A percentile compares a stretch with the other conserved stretches of the same genome.
These are phyloP conservation scores for Orgyia antiqua DNA, from an alignment of 2,888 invertebrate genomes.

Conservation along the genomic window DNA sequence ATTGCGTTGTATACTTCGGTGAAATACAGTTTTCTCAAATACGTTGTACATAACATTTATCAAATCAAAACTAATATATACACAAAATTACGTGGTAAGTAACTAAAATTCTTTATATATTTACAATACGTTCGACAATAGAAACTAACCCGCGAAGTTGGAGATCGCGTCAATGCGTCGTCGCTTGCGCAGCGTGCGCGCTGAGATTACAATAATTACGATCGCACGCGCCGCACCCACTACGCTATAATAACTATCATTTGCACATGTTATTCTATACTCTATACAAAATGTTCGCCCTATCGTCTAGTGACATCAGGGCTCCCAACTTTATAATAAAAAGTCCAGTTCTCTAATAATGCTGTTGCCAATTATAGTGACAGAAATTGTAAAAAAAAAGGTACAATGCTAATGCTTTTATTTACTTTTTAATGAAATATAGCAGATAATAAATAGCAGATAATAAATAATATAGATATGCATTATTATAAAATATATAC, in stretches of 20 bases:
- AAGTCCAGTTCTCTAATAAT: constrained; percentile 11
- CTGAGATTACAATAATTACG: constrained; percentile 73
- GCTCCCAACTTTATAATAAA: constrained; percentile 15
- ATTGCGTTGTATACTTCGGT: too few relatives aligned
- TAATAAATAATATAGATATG: too few relatives aligned
- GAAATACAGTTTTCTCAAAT: too few relatives aligned
- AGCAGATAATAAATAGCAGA: too few relatives aligned
- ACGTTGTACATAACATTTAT: too few relatives aligned
- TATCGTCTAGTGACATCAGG: constrained; percentile 55
- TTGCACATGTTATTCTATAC: constrained; percentile 73
- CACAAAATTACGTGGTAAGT: too few relatives aligned
- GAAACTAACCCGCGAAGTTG: constrained; percentile 25
- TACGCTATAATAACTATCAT: constrained; percentile 70
- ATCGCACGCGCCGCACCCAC: constrained; percentile 61
- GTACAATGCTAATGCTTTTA: too few relatives aligned
- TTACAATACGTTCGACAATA: constrained; percentile 18
- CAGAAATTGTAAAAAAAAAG: not conserved
- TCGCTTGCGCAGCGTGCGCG: constrained; percentile 40
- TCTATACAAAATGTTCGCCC: constrained; percentile 58
- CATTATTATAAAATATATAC: too few relatives aligned
- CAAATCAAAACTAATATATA: too few relatives aligned
- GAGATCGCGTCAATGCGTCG: constrained; percentile 19
- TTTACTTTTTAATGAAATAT: too few relatives aligned
- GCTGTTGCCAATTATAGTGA: constrained; percentile 11
- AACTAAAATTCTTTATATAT: constrained; percentile 2